Percentiles rank a stretch among this genome's conserved stretches.
Evolutionary conservation across 2,113 vertebrate species (phyloP).

Genomic region (Microtus pennsylvanicus): DNA sequence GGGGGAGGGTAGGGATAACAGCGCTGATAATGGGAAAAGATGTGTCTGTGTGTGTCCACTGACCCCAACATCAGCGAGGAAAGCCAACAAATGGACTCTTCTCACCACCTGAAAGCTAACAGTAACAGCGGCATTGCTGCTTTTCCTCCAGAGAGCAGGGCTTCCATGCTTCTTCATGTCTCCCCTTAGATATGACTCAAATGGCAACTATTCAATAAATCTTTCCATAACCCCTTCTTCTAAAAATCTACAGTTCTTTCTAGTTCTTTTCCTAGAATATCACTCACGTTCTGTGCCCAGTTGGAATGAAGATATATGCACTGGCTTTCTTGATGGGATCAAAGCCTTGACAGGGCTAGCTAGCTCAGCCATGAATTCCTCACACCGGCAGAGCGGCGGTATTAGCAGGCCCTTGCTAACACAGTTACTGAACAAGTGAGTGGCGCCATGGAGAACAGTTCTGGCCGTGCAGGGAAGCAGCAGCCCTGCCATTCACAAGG

Average conservation of each 20-base stretch:
- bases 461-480: neutral
- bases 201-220: neutral
- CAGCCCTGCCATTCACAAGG: neutral
- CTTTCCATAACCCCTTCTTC: neutral
- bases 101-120: neutral
- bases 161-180: neutral
- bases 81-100: neutral
- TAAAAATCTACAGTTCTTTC: neutral
- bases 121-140: neutral
- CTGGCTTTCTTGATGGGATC: no score
- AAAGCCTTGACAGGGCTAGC: no score
- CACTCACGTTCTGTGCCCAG: neutral
- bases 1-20: no score
- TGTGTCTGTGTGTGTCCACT: no score
- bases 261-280: neutral
- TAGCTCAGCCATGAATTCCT: neutral
- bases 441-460: fast-evolving
- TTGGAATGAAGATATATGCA: neutral
- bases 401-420: neutral
- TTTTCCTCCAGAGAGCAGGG: neutral
- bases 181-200: neutral
- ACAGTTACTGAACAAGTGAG: neutral
- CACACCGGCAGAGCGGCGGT: neutral
- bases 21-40: neutral
- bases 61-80: neutral